Base-by-base conservation (phyloP, 2,888 invertebrate species). In the Mycalesis mineus region DNA sequence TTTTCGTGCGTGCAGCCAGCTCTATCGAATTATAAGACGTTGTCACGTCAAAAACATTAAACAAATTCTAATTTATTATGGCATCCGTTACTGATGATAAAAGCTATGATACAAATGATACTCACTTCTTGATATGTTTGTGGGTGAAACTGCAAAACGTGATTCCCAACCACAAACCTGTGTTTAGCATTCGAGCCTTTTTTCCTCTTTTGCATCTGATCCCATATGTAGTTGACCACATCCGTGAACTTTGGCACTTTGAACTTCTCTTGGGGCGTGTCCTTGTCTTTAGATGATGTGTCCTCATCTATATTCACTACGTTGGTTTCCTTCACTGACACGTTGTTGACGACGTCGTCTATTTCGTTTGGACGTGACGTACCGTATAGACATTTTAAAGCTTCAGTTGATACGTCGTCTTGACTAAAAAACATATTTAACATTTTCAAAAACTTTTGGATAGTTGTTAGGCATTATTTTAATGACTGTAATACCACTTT, bases 401-500 rank as follows among this genome's bases (percentile, higher is more conserved):
- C 95, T 83, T 95, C 95, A 5, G 90, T 90, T 47, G 92, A 92
- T 39, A 95, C 93, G 71, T 96, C 95, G 58, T 94, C 94, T 84
- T 95, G 95, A 60, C 94, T 94, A 68, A 39, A 70, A 65, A 22
- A 4, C 2, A 22, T 36, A 36, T 36, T 11, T 36, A 36, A 22
- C 22, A 22, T 22, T 22, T 22, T 2, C 5, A 22, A 4, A 22
- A 22, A 4, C 22, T 22, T 22, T 33, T 9, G 17, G 28, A 37
- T 40, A 14, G 29, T 28, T 40, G 22, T 47, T 33, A n/a, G 17
- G 6, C 22, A 49, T 55, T n/a, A n/a, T n/a, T n/a, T n/a, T n/a
- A n/a, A 52, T 8, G 29, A 58, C 82, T 91, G n/a, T n/a, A n/a
- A n/a, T n/a, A n/a, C n/a, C n/a, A n/a, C n/a, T n/a, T n/a, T n/a